A percentile compares a stretch with the other conserved stretches of the same genome.
These are phyloP conservation scores for Mobula birostris DNA, from an alignment of 2,113 vertebrate species.

Conservation along the genomic window DNA sequence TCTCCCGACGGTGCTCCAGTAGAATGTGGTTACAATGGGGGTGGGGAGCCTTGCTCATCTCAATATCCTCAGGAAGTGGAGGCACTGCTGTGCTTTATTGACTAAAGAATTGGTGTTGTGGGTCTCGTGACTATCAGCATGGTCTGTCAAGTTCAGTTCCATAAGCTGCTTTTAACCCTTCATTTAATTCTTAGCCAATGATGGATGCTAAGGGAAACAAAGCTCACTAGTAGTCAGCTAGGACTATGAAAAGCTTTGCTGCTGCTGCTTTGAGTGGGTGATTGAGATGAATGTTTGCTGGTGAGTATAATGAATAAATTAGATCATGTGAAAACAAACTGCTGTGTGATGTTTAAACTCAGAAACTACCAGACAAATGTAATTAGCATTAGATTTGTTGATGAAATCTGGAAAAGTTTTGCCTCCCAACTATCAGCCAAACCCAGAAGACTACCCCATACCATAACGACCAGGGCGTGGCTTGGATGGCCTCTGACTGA, in stretches of 20 bases:
- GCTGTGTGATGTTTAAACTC: constrained; percentile 13
- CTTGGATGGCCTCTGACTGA: neutral
- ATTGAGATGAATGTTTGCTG: constrained; percentile 11
- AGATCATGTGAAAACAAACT: neutral
- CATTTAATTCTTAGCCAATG: neutral
- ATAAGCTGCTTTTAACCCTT: neutral
- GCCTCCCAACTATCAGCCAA: neutral
- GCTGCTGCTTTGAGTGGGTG: neutral
- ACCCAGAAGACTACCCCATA: neutral
- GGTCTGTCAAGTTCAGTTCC: neutral
- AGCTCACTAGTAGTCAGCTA: neutral
- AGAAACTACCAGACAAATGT: neutral
- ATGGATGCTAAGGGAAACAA: neutral
- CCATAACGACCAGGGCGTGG: neutral
- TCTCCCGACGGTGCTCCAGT: too few relatives aligned
- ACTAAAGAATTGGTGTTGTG: too few relatives aligned
- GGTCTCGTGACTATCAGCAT: neutral
- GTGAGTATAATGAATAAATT: constrained; percentile 25
- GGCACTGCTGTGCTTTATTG: too few relatives aligned
- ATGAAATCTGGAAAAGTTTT: neutral
- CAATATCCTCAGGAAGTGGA: too few relatives aligned
- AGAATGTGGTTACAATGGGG: too few relatives aligned
- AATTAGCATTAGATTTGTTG: neutral
- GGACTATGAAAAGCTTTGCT: neutral
- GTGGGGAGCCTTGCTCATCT: too few relatives aligned